phyloP scores from a whole-genome alignment of 2,113 vertebrate genomes.

The Picathartes gymnocephalus region DNA sequence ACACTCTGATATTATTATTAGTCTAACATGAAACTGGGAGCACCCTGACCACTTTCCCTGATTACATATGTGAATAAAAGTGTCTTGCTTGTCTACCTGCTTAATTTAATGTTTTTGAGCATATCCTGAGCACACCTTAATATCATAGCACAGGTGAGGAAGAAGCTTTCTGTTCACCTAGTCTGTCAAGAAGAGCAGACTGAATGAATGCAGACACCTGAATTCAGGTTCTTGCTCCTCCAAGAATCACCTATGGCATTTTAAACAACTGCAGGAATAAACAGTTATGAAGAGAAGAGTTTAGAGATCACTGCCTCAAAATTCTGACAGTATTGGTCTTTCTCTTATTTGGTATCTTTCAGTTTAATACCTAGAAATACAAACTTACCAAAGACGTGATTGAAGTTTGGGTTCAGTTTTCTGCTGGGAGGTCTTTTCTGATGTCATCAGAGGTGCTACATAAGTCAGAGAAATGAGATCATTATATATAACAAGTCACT shows the following conservation, averaged over 20 bases:
- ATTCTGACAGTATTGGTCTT: not conserved
- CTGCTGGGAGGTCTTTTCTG: not conserved
- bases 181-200: not conserved
- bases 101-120: not conserved
- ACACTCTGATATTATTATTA: not conserved
- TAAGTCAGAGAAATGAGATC: not conserved
- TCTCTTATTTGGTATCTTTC: not conserved
- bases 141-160: not conserved
- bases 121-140: not conserved
- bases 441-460: not conserved
- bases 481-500: not conserved
- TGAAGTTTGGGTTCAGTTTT: not conserved
- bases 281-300: not conserved
- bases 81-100: not conserved
- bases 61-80: not conserved
- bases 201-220: not conserved
- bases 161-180: not conserved
- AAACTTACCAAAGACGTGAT: not conserved
- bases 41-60: not conserved
- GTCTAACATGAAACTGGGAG: not conserved
- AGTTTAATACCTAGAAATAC: not conserved
- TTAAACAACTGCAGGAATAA: not conserved
- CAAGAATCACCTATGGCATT: not conserved
- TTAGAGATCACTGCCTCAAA: not conserved
- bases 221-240: not conserved